Percentiles rank a stretch among this genome's conserved stretches.
These are phyloP conservation scores for Larimichthys polyactis DNA, from an alignment of 2,113 vertebrate species.

Conservation along the genomic window DNA sequence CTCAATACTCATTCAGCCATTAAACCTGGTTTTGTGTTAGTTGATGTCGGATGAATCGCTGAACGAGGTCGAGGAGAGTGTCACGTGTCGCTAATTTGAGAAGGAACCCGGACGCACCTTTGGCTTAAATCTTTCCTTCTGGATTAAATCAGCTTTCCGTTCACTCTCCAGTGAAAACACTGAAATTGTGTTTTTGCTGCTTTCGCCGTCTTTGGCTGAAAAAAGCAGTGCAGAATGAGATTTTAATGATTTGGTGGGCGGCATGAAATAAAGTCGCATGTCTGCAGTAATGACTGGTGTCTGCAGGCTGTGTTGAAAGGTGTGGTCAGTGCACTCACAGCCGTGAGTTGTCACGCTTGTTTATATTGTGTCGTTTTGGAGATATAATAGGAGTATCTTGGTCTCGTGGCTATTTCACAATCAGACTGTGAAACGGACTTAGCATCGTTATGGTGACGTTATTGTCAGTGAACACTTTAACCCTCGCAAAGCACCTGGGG, in stretches of 20 bases:
- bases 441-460: background rate
- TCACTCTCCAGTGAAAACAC: constrained; percentile 22
- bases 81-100: background rate
- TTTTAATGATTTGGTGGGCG: constrained; percentile 34
- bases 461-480: constrained; percentile 5
- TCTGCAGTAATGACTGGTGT: constrained; percentile 37
- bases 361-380: constrained; percentile 21
- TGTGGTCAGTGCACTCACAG: constrained; percentile 9
- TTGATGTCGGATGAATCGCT: background rate
- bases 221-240: constrained; percentile 7
- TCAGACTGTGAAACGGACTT: background rate
- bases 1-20: constrained; percentile 20
- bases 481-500: background rate
- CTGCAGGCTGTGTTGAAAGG: constrained; percentile 31
- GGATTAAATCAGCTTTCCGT: constrained; percentile 22
- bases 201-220: background rate
- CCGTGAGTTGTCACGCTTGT: background rate
- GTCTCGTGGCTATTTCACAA: background rate
- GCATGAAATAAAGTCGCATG: constrained; percentile 53
- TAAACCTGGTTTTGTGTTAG: constrained; percentile 27
- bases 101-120: background rate
- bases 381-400: constrained; percentile 13
- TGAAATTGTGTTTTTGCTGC: background rate
- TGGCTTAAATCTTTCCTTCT: background rate
- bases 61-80: background rate